Base-by-base conservation (phyloP, 1,140 invertebrate species). In the Drosophila repletoides region DNA sequence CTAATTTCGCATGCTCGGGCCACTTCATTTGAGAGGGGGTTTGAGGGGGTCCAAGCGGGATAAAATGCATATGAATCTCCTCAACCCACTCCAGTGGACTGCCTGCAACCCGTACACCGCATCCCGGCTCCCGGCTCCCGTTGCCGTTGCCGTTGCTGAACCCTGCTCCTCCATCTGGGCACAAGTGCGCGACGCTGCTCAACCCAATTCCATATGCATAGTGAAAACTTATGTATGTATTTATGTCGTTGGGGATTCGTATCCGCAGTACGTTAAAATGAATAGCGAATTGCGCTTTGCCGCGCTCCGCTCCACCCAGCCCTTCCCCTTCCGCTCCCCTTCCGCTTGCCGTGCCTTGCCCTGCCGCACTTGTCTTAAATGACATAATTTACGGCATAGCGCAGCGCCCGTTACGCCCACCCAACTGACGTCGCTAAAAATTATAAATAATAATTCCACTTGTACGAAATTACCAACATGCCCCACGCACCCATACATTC, bases 401-500 rank as follows among this genome's bases (percentile, higher is more conserved):
- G 79, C 79, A 83, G 79, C 72, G 75, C 70, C 79, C 70, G 79
- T 65, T 59, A 81, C 79, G 79, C 79, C 79, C 79, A 83, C 79
- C 79, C 79, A 79, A 83, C 77, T 81, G 77, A 72, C 69, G 77
- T 66, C 72, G 61, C 71, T 68, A 76, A 84, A 83, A 84, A 84
- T 83, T 83, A 83, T 83, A 83, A 83, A 83, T 84, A 84, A 84
- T 83, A 83, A 84, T 81, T 83, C 79, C 79, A 83, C 80, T 79
- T 83, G 79, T 84, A 79, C 72, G 80, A 83, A 81, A 84, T 83
- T 80, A 72, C 76, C 49, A 64, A 64, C 66, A 69, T 63, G 59
- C 60, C 66, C 59, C 66, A 70, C 60, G 60, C 66, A 65, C 43
- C 9, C 17, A 53, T 38, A 60, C 34, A 51, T 38, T 46, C 21